Evolutionary conservation across 2,888 invertebrate genomes (phyloP).

Genomic region (Drosophila nr. fundita): DNA sequence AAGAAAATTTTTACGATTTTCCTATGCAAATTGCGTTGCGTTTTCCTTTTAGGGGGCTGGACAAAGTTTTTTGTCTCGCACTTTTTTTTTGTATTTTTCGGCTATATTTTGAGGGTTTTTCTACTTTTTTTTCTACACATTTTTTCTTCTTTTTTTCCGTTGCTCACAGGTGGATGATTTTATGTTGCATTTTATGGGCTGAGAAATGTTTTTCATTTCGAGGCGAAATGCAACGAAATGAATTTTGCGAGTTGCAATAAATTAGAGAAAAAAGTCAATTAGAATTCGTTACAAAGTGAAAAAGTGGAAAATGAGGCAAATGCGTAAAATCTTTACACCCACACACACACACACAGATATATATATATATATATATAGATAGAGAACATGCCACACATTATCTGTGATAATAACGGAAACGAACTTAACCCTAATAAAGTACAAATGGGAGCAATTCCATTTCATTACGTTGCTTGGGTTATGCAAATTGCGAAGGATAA

Average conservation of each 20-base stretch:
- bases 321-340: constrained; percentile 8
- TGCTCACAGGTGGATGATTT: constrained; percentile 71
- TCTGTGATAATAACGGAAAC: constrained; percentile 60
- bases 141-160: constrained; percentile 13
- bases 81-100: constrained; percentile 36
- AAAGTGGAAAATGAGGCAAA: constrained; percentile 7
- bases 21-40: constrained; percentile 65
- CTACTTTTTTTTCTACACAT: background rate
- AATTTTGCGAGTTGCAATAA: constrained; percentile 46
- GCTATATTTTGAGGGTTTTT: constrained; percentile 23
- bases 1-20: constrained; percentile 70
- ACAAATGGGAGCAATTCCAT: constrained; percentile 79
- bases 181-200: constrained; percentile 70
- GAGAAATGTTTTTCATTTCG: constrained; percentile 60
- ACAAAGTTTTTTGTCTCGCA: constrained; percentile 15
- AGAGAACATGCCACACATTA: constrained; percentile 56
- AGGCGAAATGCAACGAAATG: constrained; percentile 57
- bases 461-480: constrained; percentile 58
- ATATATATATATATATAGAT: background rate
- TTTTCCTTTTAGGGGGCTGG: constrained; percentile 5
- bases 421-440: constrained; percentile 73
- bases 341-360: background rate
- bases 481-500: constrained; percentile 31
- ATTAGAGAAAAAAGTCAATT: constrained; percentile 64
- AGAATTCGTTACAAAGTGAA: constrained; percentile 53